Base-by-base conservation (phyloP, 2,113 vertebrate genomes). In the Melanocharis versteri region DNA sequence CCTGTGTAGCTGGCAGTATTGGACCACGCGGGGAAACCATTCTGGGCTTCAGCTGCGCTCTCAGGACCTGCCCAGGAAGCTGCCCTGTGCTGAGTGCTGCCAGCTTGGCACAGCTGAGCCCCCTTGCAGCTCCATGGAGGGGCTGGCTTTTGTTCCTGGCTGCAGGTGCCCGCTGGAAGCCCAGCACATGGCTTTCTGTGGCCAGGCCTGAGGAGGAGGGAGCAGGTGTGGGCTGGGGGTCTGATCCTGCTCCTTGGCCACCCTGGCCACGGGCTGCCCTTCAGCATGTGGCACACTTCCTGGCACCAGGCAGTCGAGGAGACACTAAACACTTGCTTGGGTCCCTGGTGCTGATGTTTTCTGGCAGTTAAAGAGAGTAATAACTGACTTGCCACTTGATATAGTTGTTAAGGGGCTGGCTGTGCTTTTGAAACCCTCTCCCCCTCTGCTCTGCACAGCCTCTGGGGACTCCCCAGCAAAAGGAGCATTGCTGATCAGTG, bases 341-440 rank as follows among this genome's bases (percentile, higher is more conserved):
- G 40, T 86, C 81, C 50, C 86, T 92, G 28, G 77, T 60, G 84
- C 87, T 89, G 96, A 44, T 92, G 79, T 83, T 65, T 95, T 71
- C 90, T 87, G 87, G 83, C 87, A 6, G 81, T 78, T 95, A 83
- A 89, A 90, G 84, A 93, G 86, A 70, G 82, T 83, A 76, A 93
- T 71, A 91, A 96, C 94, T 80, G 87, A 69, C 64, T 83, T 39
- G 53, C 92, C 80, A 47, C 78, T 94, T 94, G 95, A 92, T 0
- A 7, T 78, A 28, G 33, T 37, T 79, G 51, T 93, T 94, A 90
- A 93, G 54, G 91, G 81, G 70, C 92, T 79, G 90, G 72, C 80
- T 71, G 77, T 56, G 56, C 96, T 90, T 76, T 89, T 89, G 76
- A 96, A 88, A 70, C 50, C 31, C 11, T 81, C 62, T 94, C 56